Evolutionary conservation across 2,888 invertebrate genomes (phyloP), one percentile per base, ranked within the genome.

Genomic region (Ophioninae sp.): DNA sequence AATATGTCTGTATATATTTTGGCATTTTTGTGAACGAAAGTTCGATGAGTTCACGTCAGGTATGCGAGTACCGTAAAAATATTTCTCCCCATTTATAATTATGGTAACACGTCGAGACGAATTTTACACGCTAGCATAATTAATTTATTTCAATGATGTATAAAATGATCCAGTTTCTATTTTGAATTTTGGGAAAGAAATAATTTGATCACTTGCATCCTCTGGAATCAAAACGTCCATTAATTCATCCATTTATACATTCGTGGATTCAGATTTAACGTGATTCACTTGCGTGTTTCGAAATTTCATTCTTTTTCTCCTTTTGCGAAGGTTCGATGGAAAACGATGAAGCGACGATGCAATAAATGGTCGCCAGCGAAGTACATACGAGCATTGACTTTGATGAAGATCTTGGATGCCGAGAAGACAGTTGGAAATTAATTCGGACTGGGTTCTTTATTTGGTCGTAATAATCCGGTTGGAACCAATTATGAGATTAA

Each of bases 11-110:
- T 59, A 9, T 22, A 22, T 59, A 20, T 59, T 59, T 59, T n/a
- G 58, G 22, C 22, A 20, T 59, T 59, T 65, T 77, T 67, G 72
- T 61, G 67, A 67, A 39, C 61, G 20, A 3, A 56, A 81, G 77
- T 61, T 56, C 65, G 72, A 44, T 64, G 20, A 56, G 69, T 76
- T 79, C 51, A 41, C 67, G 65, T n/a, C 39, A 9, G 39, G 20
- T 39, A 39, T n/a, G 37, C 9, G 64, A 23, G 64, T 39, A 37
- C 17, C 30, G 30, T 30, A 7, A 64, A 37, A 64, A 64, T 13
- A n/a, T 64, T 64, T 68, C 17, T 13, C 23, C 0, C 51, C 7
- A 23, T 8, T 68, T 68, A 20, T 68, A 7, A 51, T 51, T 13
- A 13, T 10, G 5, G 17, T 20, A 13, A 9, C 20, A 68, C 20